These are phyloP conservation scores for Philopedon plagiatum DNA, from an alignment of 2,888 invertebrate genomes.

Conservation along the genomic window DNA sequence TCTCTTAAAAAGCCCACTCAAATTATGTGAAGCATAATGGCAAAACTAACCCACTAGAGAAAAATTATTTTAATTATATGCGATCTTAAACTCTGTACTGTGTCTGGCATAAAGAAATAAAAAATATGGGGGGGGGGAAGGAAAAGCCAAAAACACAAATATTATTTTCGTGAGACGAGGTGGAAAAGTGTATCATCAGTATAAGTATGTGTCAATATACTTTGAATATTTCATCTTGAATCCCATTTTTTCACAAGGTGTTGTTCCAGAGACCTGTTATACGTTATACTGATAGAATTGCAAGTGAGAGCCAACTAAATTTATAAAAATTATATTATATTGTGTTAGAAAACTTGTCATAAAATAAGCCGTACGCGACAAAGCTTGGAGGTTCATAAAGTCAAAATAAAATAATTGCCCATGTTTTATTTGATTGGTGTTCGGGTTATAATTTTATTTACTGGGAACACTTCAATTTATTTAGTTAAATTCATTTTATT, in stretches of 20 bases:
- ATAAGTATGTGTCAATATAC: conserved; percentile 9
- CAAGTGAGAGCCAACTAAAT: too few species aligned
- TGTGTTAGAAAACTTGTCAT: too few species aligned
- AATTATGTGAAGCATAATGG: background rate
- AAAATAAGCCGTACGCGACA: too few species aligned
- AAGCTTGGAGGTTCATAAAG: too few species aligned
- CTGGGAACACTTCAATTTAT: too few species aligned
- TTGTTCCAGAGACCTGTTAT: background rate
- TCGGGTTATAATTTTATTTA: too few species aligned
- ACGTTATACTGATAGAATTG: background rate
- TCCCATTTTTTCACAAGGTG: background rate
- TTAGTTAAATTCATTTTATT: too few species aligned
- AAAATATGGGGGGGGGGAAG: too few species aligned
- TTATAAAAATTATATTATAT: too few species aligned
- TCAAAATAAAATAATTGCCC: too few species aligned
- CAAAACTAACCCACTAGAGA: background rate
- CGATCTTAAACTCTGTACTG: background rate
- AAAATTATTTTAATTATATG: background rate
- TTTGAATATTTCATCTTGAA: background rate
- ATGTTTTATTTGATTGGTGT: too few species aligned
- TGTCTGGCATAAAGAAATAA: background rate
- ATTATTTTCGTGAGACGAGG: background rate
- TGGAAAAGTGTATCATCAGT: conserved; percentile 5
- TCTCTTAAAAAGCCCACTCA: too few species aligned
- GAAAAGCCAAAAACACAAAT: conserved; percentile 9